phyloP scores from a whole-genome alignment of 2,113 vertebrate genomes.

The Sinocyclocheilus anshuiensis region DNA sequence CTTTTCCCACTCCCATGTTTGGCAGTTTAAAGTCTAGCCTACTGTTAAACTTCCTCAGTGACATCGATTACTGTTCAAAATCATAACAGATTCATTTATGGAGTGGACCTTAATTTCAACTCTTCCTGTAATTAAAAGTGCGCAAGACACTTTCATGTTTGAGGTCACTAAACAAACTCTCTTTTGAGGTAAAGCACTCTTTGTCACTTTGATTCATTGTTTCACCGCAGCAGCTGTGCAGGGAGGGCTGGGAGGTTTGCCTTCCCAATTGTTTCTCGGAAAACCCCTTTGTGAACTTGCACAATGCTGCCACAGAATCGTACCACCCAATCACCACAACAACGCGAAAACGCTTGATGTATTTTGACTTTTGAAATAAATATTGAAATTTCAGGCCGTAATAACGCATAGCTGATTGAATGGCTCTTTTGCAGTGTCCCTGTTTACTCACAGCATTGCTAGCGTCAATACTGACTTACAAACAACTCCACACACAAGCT shows the following conservation, averaged over 20 bases:
- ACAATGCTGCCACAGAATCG: conserved; percentile 33
- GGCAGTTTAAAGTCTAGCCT: not conserved
- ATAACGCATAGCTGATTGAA: too few species aligned
- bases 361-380: not conserved
- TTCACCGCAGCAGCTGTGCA: conserved; percentile 52
- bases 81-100: not conserved
- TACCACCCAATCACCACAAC: conserved; percentile 12
- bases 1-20: not conserved
- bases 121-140: conserved; percentile 19
- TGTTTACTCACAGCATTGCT: not conserved
- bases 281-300: conserved; percentile 44
- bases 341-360: not conserved
- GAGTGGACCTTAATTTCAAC: not conserved
- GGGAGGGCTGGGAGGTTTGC: conserved; percentile 20
- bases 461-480: not conserved
- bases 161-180: conserved; percentile 54
- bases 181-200: conserved; percentile 42
- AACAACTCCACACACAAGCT: not conserved
- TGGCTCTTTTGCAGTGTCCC: not conserved
- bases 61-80: not conserved
- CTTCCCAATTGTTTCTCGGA: conserved; percentile 28
- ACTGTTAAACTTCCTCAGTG: not conserved
- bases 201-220: conserved; percentile 52
- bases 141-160: conserved; percentile 49
- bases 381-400: not conserved